Evolutionary conservation across 2,888 invertebrate genomes (phyloP).

Genomic region (Cheilosia pagana): DNA sequence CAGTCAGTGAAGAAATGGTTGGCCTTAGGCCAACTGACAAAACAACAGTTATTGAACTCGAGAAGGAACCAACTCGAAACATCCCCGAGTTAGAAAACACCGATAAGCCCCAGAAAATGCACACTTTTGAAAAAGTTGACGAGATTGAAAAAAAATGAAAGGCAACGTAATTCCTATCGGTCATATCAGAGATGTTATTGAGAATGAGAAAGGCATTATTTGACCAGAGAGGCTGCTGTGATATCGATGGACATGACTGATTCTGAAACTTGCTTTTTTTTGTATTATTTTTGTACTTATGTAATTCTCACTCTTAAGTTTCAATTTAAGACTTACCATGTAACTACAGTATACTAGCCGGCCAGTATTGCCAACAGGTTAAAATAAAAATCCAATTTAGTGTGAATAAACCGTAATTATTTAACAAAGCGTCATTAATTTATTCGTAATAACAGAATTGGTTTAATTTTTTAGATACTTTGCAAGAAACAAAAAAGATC

Average conservation of each 20-base stretch:
- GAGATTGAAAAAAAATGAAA: constrained; percentile 27
- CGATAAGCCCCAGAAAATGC: constrained; percentile 34
- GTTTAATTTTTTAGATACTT: too few relatives aligned
- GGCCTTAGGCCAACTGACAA: constrained; percentile 77
- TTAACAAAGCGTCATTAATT: constrained; percentile 5
- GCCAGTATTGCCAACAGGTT: constrained; percentile 37
- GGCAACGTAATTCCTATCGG: constrained; percentile 42
- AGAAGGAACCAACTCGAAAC: constrained; percentile 32
- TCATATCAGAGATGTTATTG: constrained; percentile 28
- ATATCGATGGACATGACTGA: constrained; percentile 15
- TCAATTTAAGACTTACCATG: neutral
- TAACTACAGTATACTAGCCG: too few relatives aligned
- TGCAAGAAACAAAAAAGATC: too few relatives aligned
- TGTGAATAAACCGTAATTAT: constrained; percentile 63
- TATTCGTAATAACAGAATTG: too few relatives aligned
- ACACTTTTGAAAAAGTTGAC: constrained; percentile 3
- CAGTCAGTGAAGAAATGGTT: constrained; percentile 82
- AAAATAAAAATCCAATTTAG: constrained; percentile 9
- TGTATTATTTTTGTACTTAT: constrained; percentile 34
- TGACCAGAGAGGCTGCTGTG: constrained; percentile 35
- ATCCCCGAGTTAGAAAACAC: constrained; percentile 49
- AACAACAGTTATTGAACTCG: constrained; percentile 63
- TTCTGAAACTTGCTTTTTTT: constrained; percentile 23
- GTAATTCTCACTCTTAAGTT: constrained; percentile 51
- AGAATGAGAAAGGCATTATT: constrained; percentile 12